A percentile compares a stretch with the other conserved stretches of the same genome.
Evolutionary conservation across 2,113 vertebrate genomes (phyloP).

Genomic region (Furnarius figulus): DNA sequence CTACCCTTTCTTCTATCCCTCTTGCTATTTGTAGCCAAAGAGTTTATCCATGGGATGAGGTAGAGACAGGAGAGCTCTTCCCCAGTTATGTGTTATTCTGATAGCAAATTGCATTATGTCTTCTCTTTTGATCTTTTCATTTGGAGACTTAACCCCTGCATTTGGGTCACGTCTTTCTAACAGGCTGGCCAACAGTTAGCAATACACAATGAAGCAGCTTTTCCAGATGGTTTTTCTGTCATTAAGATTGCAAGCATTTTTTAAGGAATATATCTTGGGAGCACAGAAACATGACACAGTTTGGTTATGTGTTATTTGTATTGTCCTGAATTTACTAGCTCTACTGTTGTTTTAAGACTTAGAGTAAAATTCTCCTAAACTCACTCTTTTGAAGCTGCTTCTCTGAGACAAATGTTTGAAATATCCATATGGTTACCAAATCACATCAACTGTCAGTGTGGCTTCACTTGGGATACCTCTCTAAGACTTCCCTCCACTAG

Average conservation of each 20-base stretch:
- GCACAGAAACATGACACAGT: rapidly evolving
- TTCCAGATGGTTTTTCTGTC: not conserved
- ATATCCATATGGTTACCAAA: not conserved
- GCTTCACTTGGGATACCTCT: not conserved
- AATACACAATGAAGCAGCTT: not conserved
- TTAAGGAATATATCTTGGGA: not conserved
- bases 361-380: not conserved
- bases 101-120: not conserved
- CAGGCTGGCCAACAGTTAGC: not conserved
- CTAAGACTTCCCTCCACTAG: not conserved
- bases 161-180: not conserved
- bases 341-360: not conserved
- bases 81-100: not conserved
- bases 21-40: not conserved
- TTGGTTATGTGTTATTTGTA: not conserved
- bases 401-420: not conserved
- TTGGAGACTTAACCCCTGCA: not conserved
- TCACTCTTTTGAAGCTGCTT: not conserved
- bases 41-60: not conserved
- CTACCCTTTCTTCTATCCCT: not conserved
- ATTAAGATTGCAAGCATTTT: not conserved
- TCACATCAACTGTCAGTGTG: not conserved
- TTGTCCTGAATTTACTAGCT: not conserved
- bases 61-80: not conserved
- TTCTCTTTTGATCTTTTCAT: not conserved